These are phyloP conservation scores for Tricholauxania praeusta DNA, from an alignment of 2,888 invertebrate genomes.

Conservation along the genomic window DNA sequence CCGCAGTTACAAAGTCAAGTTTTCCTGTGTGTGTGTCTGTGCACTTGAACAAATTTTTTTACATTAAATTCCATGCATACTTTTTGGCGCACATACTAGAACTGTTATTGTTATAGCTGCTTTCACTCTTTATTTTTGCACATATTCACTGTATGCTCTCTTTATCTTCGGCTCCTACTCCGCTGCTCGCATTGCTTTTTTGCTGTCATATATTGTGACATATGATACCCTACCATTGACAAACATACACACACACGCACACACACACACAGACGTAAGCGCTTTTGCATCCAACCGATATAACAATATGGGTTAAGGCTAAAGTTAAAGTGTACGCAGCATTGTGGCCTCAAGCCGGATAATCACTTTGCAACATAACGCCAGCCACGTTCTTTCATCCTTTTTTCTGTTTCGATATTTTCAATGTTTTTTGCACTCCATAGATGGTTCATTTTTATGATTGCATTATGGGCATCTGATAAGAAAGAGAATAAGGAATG, in stretches of 20 bases:
- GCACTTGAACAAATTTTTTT: not conserved
- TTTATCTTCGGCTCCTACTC: too few species aligned
- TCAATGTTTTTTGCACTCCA: not conserved
- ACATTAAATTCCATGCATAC: constrained; percentile 13
- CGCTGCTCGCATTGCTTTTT: not conserved
- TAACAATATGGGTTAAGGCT: constrained; percentile 4
- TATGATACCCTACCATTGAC: not conserved
- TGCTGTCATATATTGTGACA: constrained; percentile 11
- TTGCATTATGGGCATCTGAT: not conserved
- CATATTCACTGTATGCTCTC: too few species aligned
- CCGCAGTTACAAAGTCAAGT: not conserved
- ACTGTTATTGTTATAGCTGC: not conserved
- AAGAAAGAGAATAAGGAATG: too few species aligned
- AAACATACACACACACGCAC: not conserved
- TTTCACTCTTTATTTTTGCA: too few species aligned
- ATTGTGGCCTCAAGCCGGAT: constrained; percentile 13
- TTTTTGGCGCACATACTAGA: not conserved
- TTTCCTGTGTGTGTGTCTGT: not conserved
- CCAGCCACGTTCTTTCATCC: not conserved
- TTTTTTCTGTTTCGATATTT: constrained; percentile 16
- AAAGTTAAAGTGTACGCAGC: not conserved
- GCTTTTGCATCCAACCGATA: not conserved
- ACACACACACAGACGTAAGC: not conserved
- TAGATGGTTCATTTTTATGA: not conserved
- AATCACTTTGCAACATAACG: constrained; percentile 8